Percentiles rank a stretch among this genome's conserved stretches.
Evolutionary conservation across 2,797 vertebrate genomes (phyloP).

Genomic region (Characodon lateralis): DNA sequence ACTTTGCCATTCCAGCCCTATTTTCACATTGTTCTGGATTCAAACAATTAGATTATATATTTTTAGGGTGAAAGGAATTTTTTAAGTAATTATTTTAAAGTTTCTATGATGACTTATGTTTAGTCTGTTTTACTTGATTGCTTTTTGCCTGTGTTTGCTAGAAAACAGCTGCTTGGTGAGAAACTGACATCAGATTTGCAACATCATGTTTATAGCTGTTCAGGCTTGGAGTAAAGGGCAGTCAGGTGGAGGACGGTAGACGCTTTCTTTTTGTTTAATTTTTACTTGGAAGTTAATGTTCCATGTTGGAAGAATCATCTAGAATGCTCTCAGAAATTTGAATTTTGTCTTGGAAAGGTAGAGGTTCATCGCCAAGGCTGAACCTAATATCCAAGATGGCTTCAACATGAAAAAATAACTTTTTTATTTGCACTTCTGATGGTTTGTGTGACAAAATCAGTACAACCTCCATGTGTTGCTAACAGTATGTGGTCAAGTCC

Average conservation of each 20-base stretch:
- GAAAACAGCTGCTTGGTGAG: background rate
- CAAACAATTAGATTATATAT: background rate
- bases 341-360: background rate
- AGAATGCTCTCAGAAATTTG: background rate
- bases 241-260: background rate
- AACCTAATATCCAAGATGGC: background rate
- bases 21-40: background rate
- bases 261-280: background rate
- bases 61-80: background rate
- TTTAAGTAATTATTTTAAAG: background rate
- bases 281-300: no score
- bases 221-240: background rate
- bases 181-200: background rate
- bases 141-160: background rate
- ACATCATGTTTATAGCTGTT: background rate
- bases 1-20: background rate
- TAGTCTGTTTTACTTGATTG: background rate
- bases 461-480: background rate
- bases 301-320: background rate
- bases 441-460: background rate
- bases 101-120: background rate
- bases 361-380: background rate
- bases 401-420: background rate
- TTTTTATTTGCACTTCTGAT: background rate
- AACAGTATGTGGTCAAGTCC: background rate